Conservation (phyloP, 2,888 invertebrate genomes). For the Rotaria macrura region DNA sequence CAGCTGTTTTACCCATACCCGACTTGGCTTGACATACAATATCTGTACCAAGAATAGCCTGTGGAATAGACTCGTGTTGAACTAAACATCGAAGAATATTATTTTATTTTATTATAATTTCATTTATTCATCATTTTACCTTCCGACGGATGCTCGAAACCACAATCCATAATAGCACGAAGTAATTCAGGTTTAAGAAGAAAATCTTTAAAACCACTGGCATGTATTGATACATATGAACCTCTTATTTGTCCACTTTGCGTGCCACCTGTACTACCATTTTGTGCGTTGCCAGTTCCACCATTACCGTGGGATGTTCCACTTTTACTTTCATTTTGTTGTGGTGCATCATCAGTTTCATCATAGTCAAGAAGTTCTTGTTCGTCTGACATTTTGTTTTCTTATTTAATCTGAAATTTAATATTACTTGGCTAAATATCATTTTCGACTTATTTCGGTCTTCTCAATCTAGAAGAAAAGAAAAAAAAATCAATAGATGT, state of each 20-base stretch:
- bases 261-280: constrained; percentile 59
- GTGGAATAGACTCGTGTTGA: constrained; percentile 97
- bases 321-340: constrained; percentile 55
- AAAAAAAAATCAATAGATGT: neutral
- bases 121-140: neutral
- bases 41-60: constrained; percentile 94
- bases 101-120: neutral
- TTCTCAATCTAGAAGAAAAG: neutral
- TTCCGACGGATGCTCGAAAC: constrained; percentile 98
- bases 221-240: constrained; percentile 79
- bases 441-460: too few relatives aligned
- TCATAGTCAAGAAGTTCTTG: constrained; percentile 90
- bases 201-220: constrained; percentile 95
- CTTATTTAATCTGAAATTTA: neutral
- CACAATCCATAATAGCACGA: constrained; percentile 92
- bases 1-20: constrained; percentile 99
- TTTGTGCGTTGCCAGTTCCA: constrained; percentile 50
- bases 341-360: constrained; percentile 67
- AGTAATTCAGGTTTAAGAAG: constrained; percentile 80
- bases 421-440: too few relatives aligned
- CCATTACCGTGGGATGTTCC: constrained; percentile 84
- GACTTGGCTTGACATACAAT: constrained; percentile 98
- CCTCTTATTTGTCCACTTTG: constrained; percentile 49
- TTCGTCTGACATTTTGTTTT: constrained; percentile 37
- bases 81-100: constrained; percentile 53